Evolutionary conservation across 2,797 vertebrate genomes (phyloP).

Genomic region (Sebastes steindachneri): DNA sequence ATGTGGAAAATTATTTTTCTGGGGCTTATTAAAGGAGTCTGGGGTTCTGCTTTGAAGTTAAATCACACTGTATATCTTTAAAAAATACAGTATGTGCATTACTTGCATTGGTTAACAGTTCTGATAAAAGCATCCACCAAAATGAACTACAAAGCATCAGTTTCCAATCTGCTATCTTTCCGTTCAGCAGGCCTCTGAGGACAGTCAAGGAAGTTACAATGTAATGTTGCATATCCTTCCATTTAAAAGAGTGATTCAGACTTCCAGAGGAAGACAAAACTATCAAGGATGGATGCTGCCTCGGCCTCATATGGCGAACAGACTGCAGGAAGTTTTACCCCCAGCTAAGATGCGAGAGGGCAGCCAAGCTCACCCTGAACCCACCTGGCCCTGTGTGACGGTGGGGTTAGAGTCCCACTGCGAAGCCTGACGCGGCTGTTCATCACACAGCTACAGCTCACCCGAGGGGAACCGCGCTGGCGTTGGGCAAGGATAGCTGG

Average conservation of each 20-base stretch:
- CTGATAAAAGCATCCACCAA: not conserved
- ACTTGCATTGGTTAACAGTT: not conserved
- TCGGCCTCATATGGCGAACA: slow-evolving; percentile 14
- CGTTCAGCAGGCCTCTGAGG: slow-evolving; percentile 34
- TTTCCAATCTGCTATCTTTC: slow-evolving; percentile 16
- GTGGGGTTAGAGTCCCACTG: slow-evolving; percentile 51
- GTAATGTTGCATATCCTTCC: slow-evolving; percentile 52
- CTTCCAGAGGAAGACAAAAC: slow-evolving; percentile 49
- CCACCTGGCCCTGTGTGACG: slow-evolving; percentile 43
- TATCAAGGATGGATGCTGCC: slow-evolving; percentile 31
- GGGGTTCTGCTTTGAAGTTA: slow-evolving; percentile 2
- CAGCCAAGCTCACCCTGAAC: slow-evolving; percentile 61
- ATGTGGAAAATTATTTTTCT: not conserved
- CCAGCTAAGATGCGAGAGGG: slow-evolving; percentile 31
- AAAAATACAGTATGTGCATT: not conserved
- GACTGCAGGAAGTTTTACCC: slow-evolving; percentile 22
- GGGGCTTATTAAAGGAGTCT: not conserved
- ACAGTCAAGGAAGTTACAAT: slow-evolving; percentile 40
- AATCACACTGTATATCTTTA: not conserved
- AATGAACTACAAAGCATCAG: slow-evolving; percentile 4
- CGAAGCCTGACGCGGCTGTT: slow-evolving; percentile 47
- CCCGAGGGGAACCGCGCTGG: slow-evolving; percentile 20
- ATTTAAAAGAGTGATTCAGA: slow-evolving; percentile 36
- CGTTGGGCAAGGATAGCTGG: slow-evolving; percentile 63
- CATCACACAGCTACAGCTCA: slow-evolving; percentile 60